A percentile compares a stretch with the other conserved stretches of the same genome.
Evolutionary conservation across 2,797 vertebrate species (phyloP).

Genomic region (Babyrousa celebensis): DNA sequence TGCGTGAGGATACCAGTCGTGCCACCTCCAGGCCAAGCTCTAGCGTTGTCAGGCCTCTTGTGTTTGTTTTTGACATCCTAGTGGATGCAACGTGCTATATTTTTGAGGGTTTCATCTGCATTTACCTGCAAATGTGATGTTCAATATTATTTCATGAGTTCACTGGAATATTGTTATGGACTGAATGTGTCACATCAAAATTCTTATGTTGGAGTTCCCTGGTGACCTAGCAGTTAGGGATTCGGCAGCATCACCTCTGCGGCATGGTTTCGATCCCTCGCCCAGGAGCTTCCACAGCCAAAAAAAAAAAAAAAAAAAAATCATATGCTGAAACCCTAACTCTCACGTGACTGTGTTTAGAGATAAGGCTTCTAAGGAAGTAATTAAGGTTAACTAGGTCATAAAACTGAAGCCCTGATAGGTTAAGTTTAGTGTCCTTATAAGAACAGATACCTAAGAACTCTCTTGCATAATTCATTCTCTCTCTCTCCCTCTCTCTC

Average conservation of each 20-base stretch:
- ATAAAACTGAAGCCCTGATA: background rate
- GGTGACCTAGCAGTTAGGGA: no score
- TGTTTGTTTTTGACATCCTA: background rate
- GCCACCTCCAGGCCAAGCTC: background rate
- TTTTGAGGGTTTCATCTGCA: background rate
- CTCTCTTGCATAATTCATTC: no score
- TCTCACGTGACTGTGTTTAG: background rate
- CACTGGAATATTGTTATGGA: background rate
- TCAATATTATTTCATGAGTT: background rate
- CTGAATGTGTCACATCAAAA: background rate
- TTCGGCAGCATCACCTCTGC: no score
- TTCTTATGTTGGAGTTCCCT: background rate
- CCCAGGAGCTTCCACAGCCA: no score
- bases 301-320: background rate
- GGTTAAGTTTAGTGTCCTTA: background rate
- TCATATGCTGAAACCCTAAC: background rate
- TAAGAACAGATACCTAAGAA: background rate
- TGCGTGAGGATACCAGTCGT: background rate
- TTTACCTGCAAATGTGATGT: background rate
- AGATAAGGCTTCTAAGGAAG: background rate
- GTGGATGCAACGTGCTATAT: background rate
- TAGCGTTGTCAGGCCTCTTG: no score
- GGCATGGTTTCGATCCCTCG: no score
- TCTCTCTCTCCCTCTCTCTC: no score
- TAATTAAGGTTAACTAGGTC: background rate